Evolutionary conservation across 2,113 vertebrate genomes (phyloP).

Genomic region (Myiagra hebetior): DNA sequence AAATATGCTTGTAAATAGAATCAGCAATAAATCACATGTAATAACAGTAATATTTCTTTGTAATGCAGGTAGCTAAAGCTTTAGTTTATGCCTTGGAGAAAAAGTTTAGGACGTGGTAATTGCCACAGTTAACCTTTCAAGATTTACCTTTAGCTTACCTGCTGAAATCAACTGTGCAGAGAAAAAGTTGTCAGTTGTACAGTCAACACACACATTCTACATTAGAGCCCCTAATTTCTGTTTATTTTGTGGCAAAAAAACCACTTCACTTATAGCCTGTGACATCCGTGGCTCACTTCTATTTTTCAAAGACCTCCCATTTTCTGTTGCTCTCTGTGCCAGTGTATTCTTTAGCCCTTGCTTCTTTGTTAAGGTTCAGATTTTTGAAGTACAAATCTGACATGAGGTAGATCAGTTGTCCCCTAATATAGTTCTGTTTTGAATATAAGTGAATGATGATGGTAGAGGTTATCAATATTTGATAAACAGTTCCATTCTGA

Average conservation of each 20-base stretch:
- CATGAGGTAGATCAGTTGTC: neutral
- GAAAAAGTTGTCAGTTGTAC: neutral
- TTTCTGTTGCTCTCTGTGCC: neutral
- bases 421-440: neutral
- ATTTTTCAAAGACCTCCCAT: neutral
- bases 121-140: neutral
- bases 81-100: neutral
- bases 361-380: neutral
- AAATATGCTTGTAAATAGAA: neutral
- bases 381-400: neutral
- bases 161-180: neutral
- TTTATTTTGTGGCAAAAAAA: neutral
- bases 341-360: neutral
- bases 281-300: neutral
- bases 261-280: neutral
- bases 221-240: neutral
- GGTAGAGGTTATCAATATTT: neutral
- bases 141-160: neutral
- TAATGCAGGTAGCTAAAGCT: neutral
- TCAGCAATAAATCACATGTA: neutral
- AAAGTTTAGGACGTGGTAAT: neutral
- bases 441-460: neutral
- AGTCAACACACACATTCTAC: neutral
- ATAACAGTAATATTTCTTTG: neutral
- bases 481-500: neutral